Evolutionary conservation across 2,797 vertebrate species (phyloP).

Genomic region (Artibeus lituratus): DNA sequence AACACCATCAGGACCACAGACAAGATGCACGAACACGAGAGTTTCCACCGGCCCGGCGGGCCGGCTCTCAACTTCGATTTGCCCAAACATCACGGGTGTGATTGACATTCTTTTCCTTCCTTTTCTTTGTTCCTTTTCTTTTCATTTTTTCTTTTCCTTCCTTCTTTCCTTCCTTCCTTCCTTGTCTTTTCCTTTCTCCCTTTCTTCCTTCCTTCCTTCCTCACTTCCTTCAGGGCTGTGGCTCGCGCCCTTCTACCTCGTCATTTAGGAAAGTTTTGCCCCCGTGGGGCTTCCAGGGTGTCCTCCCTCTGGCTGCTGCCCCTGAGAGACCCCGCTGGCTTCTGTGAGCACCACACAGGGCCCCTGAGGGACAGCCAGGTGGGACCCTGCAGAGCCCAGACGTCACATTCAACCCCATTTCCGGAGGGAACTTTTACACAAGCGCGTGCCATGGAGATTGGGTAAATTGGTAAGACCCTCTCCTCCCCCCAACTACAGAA

Average conservation of each 20-base stretch:
- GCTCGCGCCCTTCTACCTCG: not conserved
- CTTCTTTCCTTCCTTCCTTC: not conserved
- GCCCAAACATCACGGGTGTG: slow-evolving; percentile 63
- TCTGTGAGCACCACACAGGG: slow-evolving; percentile 55
- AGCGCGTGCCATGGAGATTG: too few relatives aligned
- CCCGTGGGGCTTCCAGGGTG: not conserved
- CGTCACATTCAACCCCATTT: slow-evolving; percentile 75
- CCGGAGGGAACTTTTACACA: slow-evolving; percentile 66
- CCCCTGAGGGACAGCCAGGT: slow-evolving; percentile 77
- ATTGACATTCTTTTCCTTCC: not conserved
- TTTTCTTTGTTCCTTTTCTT: too few relatives aligned
- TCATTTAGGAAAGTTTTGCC: slow-evolving; percentile 26
- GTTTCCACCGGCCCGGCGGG: slow-evolving; percentile 71
- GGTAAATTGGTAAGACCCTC: too few relatives aligned
- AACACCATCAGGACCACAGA: slow-evolving; percentile 77
- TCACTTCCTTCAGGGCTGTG: not conserved
- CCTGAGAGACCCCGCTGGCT: not conserved
- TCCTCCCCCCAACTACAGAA: too few relatives aligned
- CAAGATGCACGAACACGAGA: slow-evolving; percentile 69
- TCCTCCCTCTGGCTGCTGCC: not conserved
- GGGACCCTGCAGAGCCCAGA: slow-evolving; percentile 77
- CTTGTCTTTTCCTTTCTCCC: rapidly evolving
- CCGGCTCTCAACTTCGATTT: slow-evolving; percentile 58
- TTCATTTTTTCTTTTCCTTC: too few relatives aligned
- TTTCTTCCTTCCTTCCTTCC: not conserved